phyloP scores from a whole-genome alignment of 2,797 vertebrate genomes.

The Acipenser ruthenus region DNA sequence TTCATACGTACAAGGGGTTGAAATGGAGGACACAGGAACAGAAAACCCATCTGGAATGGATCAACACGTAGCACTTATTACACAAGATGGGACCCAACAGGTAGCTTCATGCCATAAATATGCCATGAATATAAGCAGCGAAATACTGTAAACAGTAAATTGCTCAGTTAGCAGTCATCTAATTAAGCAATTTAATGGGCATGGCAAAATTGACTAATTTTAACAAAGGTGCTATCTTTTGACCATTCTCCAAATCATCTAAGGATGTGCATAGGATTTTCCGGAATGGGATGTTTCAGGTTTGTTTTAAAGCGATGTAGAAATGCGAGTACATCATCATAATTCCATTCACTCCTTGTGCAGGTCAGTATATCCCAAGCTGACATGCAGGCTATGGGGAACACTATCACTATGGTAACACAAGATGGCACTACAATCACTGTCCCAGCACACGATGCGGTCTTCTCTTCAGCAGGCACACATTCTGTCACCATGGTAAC shows the following conservation, averaged over 20 bases:
- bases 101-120: slow-evolving; percentile 45
- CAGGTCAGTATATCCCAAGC: slow-evolving; percentile 93
- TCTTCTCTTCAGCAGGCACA: slow-evolving; percentile 75
- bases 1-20: slow-evolving; percentile 79
- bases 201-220: too few relatives aligned
- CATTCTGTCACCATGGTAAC: slow-evolving; percentile 94
- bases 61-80: slow-evolving; percentile 89
- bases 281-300: too few relatives aligned
- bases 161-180: too few relatives aligned
- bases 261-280: too few relatives aligned
- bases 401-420: slow-evolving; percentile 96
- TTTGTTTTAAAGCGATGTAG: too few relatives aligned
- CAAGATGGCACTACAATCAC: slow-evolving; percentile 97
- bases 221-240: too few relatives aligned
- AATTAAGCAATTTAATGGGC: too few relatives aligned
- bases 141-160: too few relatives aligned
- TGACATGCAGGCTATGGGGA: slow-evolving; percentile 88
- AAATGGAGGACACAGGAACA: slow-evolving; percentile 82
- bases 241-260: too few relatives aligned
- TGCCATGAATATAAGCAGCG: too few relatives aligned
- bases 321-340: too few relatives aligned
- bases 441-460: slow-evolving; percentile 84
- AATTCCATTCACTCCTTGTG: too few relatives aligned
- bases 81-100: slow-evolving; percentile 92
- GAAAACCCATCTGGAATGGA: slow-evolving; percentile 72